These are phyloP conservation scores for Diglossa cyanea DNA, from an alignment of 2,797 vertebrate species.

Conservation along the genomic window DNA sequence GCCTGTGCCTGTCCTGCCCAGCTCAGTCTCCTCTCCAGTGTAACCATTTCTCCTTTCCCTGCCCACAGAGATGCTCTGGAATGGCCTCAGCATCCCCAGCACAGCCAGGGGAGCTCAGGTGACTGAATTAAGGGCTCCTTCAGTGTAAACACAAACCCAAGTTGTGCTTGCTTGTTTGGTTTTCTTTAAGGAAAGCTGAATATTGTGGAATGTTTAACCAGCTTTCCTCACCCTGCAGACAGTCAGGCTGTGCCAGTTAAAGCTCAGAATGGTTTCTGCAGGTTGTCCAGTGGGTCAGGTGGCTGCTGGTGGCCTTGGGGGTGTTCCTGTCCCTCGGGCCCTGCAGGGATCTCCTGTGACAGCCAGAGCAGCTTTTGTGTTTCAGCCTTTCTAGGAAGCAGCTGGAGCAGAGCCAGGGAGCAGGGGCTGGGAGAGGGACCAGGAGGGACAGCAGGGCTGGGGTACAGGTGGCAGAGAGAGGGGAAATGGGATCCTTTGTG, in stretches of 20 bases:
- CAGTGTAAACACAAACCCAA: background rate
- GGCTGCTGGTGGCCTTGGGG: background rate
- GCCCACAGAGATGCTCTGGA: background rate
- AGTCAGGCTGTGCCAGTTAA: background rate
- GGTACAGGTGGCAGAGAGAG: background rate
- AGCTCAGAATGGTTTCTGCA: background rate
- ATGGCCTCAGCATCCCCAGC: background rate
- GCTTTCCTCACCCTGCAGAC: background rate
- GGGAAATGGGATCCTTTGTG: background rate
- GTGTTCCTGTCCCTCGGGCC: background rate
- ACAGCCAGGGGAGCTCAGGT: background rate
- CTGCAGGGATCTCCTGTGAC: background rate
- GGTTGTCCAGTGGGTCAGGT: fast-evolving
- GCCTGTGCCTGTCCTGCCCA: background rate
- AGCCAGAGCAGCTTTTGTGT: conserved; percentile 4
- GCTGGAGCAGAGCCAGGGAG: conserved; percentile 52
- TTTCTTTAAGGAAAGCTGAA: background rate
- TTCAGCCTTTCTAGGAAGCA: conserved; percentile 46
- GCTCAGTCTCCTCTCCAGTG: background rate
- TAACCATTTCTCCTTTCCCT: background rate
- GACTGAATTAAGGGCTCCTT: background rate
- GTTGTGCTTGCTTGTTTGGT: background rate
- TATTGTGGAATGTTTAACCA: background rate
- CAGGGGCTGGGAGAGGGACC: background rate
- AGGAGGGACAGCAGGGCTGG: background rate